Base-by-base conservation (phyloP, 1,140 invertebrate genomes). In the Drosophila ficusphila region DNA sequence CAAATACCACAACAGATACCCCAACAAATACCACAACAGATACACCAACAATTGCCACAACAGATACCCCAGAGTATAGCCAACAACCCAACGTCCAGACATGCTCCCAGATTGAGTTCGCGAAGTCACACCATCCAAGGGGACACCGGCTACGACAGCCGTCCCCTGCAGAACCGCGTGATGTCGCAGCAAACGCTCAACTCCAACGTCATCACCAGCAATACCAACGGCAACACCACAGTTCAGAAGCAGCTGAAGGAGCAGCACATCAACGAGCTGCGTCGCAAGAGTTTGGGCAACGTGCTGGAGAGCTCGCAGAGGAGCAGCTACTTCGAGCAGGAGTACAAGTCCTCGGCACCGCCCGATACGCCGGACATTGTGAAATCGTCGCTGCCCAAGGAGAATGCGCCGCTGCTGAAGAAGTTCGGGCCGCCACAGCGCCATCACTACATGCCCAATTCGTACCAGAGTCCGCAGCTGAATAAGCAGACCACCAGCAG, bases 351-450 rank as follows among this genome's bases (percentile, higher is more conserved):
- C 0, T 91, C 90, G 0, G 90, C 90, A 3, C 90, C 90, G 0
- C 16, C 69, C 0, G 88, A 91, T 29, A 91, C 90, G 4, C 90
- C 90, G 1, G 90, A 91, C 7, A 91, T 91, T 19, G 90, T 91
- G 0, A 91, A 91, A 46, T 91, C 90, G 0, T 91, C 90, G 44
- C 76, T 91, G 42, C 90, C 90, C 23, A 91, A 91, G 34, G 89
- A 91, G 7, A 65, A 89, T 25, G 74, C 86, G 5, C 90, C 90
- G 0, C 54, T 91, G 19, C 33, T 91, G 0, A 91, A 91, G 64
- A 91, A 91, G 38, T 91, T 91, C 4, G 90, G 90, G 4, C 90
- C 90, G 18, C 90, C 90, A 1, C 90, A 91, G 51, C 44, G 90
- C 2, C 90, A 91, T 48, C 89, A 90, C 39, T 91, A 91, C 39